A percentile compares a stretch with the other conserved stretches of the same genome.
Conservation (phyloP, 1,140 invertebrate species). For the Homarus americanus region DNA sequence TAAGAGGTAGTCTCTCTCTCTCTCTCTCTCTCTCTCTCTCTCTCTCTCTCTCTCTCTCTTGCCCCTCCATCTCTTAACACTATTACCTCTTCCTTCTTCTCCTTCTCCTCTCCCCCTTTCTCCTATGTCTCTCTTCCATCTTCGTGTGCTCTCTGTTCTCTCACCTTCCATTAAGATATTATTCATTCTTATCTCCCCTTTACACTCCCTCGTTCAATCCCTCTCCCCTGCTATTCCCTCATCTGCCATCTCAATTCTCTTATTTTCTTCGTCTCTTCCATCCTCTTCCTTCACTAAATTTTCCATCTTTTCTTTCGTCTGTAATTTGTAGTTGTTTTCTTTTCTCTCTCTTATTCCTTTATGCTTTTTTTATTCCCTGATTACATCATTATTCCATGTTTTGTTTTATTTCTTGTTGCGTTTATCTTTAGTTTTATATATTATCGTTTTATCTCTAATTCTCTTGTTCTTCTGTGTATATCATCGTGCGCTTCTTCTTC, state of each 20-base stretch:
- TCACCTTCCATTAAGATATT: not conserved
- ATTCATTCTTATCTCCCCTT: not conserved
- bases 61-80: not conserved
- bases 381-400: no score
- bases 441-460: not conserved
- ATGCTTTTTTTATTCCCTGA: no score
- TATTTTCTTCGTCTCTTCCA: no score
- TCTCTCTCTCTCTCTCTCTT: constrained; percentile 29
- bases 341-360: no score
- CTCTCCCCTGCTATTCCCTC: not conserved
- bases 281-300: no score
- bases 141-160: not conserved
- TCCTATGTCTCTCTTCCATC: no score
- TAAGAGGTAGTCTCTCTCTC: not conserved
- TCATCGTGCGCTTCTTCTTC: not conserved
- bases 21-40: constrained; percentile 9
- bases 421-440: not conserved
- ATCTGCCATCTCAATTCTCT: no score
- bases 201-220: not conserved
- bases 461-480: not conserved
- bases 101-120: not conserved
- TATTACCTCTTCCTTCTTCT: not conserved
- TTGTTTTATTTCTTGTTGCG: not conserved
- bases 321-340: no score
- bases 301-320: no score